Conservation (phyloP, 2,797 vertebrate species). For the Florisuga fusca region DNA sequence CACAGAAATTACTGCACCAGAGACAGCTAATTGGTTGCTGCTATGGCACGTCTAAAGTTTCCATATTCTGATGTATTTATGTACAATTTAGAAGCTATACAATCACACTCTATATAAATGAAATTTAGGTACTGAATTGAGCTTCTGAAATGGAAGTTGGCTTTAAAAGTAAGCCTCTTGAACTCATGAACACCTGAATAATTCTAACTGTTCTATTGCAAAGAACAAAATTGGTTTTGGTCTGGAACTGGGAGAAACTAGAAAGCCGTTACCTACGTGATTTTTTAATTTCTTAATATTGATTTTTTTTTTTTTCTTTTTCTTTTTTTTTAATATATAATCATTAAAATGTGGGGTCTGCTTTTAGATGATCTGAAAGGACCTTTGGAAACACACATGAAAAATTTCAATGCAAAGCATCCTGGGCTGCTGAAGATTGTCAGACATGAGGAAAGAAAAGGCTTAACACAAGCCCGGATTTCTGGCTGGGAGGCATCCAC, state of each 20-base stretch:
- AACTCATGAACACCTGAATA: neutral
- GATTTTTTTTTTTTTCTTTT: neutral
- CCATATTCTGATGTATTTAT: neutral
- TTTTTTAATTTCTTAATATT: neutral
- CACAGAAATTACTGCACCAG: neutral
- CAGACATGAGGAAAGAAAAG: slow-evolving; percentile 75
- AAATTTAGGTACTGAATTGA: neutral
- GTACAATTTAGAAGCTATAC: neutral
- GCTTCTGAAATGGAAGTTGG: neutral
- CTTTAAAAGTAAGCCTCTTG: neutral
- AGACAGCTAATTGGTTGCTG: neutral
- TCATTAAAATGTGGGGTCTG: neutral
- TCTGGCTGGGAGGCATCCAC: slow-evolving; percentile 79
- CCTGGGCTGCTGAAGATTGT: slow-evolving; percentile 75
- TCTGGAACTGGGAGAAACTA: neutral
- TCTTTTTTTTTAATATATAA: neutral
- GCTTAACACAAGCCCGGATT: slow-evolving; percentile 81
- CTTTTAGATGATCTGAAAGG: slow-evolving; percentile 61
- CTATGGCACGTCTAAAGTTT: rapidly evolving
- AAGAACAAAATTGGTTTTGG: neutral
- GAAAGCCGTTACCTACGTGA: neutral
- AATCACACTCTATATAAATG: neutral
- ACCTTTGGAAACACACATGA: slow-evolving; percentile 40
- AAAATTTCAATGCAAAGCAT: slow-evolving; percentile 28
- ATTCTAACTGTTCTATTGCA: neutral